Evolutionary conservation across 2,113 vertebrate genomes (phyloP).

Genomic region (Lycaon pictus): DNA sequence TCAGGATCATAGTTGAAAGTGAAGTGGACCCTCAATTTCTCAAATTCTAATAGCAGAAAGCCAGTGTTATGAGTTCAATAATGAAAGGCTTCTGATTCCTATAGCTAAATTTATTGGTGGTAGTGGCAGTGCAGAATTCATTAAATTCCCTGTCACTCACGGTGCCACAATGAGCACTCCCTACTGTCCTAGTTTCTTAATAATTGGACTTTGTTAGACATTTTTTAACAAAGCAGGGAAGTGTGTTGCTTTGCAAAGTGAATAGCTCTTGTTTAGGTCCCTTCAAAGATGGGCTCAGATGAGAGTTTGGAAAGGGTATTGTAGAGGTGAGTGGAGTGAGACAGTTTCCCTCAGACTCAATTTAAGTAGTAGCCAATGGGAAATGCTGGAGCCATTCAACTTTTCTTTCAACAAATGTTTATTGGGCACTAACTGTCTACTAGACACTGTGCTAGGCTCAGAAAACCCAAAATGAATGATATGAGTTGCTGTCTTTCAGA

Average conservation of each 20-base stretch:
- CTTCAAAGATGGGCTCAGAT: background rate
- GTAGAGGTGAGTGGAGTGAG: background rate
- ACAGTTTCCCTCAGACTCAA: background rate
- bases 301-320: background rate
- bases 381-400: background rate
- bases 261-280: background rate
- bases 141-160: background rate
- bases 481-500: background rate
- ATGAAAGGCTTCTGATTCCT: background rate
- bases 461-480: background rate
- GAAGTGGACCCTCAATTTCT: background rate
- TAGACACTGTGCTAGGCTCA: background rate
- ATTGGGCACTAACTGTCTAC: background rate
- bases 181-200: background rate
- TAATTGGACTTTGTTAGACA: background rate
- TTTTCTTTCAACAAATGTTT: background rate
- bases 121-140: background rate
- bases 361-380: no score
- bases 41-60: background rate
- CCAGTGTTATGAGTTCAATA: background rate
- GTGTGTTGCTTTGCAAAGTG: background rate
- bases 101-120: background rate
- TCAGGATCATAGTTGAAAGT: background rate
- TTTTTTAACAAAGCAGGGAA: background rate
- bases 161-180: rapidly evolving